phyloP scores from a whole-genome alignment of 2,888 invertebrate species.

The Sinhomidia bicolor region DNA sequence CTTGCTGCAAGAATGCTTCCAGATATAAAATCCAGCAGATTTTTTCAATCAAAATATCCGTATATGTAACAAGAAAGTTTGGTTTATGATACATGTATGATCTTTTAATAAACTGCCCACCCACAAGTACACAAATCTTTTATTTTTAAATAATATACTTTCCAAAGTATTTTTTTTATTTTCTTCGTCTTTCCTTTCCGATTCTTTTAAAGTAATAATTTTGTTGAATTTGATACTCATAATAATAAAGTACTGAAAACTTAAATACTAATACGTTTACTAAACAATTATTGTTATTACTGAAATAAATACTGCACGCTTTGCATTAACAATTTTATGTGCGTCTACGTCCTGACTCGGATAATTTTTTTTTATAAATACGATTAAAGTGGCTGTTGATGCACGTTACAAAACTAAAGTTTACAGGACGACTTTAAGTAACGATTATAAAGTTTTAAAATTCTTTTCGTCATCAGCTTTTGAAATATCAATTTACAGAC shows the following conservation, averaged over 20 bases:
- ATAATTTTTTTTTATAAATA: no score
- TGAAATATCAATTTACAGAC: no score
- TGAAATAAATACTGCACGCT: slow-evolving; percentile 21
- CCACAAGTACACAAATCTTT: not conserved
- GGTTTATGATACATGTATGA: no score
- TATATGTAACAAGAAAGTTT: no score
- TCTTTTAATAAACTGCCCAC: not conserved
- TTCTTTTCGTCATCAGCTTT: not conserved
- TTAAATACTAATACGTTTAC: not conserved
- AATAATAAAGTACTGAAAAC: not conserved
- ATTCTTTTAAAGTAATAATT: slow-evolving; percentile 8
- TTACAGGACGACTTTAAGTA: not conserved
- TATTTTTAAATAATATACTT: not conserved
- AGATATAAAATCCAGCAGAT: no score
- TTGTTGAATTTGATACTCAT: not conserved
- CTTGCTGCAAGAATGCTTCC: no score
- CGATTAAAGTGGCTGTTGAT: no score
- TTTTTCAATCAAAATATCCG: no score
- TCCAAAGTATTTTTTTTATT: not conserved
- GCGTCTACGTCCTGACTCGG: no score
- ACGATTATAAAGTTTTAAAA: not conserved
- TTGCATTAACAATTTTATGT: slow-evolving; percentile 8
- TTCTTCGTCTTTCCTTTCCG: not conserved
- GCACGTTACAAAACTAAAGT: no score
- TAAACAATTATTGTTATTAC: not conserved